A percentile compares a stretch with the other conserved stretches of the same genome.
These are phyloP conservation scores for Perithous albicinctus DNA, from an alignment of 2,888 invertebrate species.

Conservation along the genomic window DNA sequence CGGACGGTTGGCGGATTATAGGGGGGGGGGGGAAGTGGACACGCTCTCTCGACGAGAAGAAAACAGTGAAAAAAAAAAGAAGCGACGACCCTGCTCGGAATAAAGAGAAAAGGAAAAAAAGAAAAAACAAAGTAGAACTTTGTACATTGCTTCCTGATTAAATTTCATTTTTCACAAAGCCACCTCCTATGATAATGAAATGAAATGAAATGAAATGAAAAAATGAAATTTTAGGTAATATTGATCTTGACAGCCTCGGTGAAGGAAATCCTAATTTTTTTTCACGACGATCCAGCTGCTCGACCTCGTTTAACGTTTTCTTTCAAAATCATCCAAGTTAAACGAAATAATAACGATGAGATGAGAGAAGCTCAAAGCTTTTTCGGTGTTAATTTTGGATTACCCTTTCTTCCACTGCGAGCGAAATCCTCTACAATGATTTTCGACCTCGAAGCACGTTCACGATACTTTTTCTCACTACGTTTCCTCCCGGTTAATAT, in stretches of 20 bases:
- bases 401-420: slow-evolving; percentile 25
- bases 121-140: neutral
- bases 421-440: slow-evolving; percentile 32
- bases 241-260: too few species aligned
- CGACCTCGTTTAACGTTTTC: neutral
- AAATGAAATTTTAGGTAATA: too few species aligned
- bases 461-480: slow-evolving; percentile 68
- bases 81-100: neutral
- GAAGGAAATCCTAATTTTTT: too few species aligned
- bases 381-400: slow-evolving; percentile 48
- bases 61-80: neutral
- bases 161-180: too few species aligned
- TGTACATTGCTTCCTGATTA: too few species aligned
- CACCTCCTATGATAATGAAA: too few species aligned
- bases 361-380: neutral
- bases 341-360: neutral
- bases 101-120: neutral
- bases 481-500: slow-evolving; percentile 52
- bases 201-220: too few species aligned
- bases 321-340: neutral
- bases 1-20: neutral
- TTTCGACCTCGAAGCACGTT: slow-evolving; percentile 67
- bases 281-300: too few species aligned
- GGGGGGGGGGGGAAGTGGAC: neutral
- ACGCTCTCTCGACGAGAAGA: neutral